Conservation (phyloP, 2,797 vertebrate species). For the Denticeps clupeoides region DNA sequence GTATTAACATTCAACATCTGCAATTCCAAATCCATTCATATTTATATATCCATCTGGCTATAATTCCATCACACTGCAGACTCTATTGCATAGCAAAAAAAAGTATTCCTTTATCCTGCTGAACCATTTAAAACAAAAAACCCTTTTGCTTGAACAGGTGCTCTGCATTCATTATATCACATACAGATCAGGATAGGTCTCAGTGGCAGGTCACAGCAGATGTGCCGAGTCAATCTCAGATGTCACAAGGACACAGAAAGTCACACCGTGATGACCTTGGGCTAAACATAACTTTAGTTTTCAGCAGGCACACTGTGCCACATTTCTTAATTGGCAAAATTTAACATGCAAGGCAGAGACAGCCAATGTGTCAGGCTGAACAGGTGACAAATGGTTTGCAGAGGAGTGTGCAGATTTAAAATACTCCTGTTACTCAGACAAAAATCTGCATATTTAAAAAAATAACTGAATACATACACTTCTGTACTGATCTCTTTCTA, state of each 20-base stretch:
- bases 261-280: neutral
- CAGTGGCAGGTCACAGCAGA: neutral
- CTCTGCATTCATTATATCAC: slow-evolving; percentile 11
- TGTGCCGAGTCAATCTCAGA: neutral
- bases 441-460: no score
- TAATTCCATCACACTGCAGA: neutral
- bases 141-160: slow-evolving; percentile 19
- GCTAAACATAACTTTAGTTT: neutral
- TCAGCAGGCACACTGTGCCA: neutral
- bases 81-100: no score
- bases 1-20: slow-evolving; percentile 2
- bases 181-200: slow-evolving; percentile 1
- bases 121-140: no score
- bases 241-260: slow-evolving; percentile 7
- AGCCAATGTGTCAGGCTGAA: no score
- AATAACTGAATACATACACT: no score
- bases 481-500: no score
- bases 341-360: no score
- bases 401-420: no score
- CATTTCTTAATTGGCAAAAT: neutral
- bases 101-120: no score
- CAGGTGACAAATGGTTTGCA: no score
- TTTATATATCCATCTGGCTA: neutral
- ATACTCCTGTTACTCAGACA: no score
- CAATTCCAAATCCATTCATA: slow-evolving; percentile 6